These are phyloP conservation scores for Kryptopterus vitreolus DNA, from an alignment of 2,797 vertebrate species.

Conservation along the genomic window DNA sequence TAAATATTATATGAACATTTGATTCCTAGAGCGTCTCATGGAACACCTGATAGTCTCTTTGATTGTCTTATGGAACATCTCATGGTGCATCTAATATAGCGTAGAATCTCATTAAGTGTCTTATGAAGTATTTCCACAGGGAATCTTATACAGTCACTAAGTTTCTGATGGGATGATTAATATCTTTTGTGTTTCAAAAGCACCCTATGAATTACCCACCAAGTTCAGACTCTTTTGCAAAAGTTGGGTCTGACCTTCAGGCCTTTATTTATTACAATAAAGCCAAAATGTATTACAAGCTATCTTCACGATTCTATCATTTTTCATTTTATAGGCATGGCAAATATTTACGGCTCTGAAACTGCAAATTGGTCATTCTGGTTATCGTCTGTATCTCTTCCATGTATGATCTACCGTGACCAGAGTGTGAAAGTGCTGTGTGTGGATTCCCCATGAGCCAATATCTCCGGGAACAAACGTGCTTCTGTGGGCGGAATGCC, in stretches of 20 bases:
- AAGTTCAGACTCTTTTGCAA: background rate
- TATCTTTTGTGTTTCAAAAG: background rate
- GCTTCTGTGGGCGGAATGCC: slow-evolving; percentile 78
- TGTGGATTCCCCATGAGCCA: slow-evolving; percentile 79
- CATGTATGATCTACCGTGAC: slow-evolving; percentile 2
- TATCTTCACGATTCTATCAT: background rate
- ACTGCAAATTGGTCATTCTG: slow-evolving; percentile 4
- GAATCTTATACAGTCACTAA: background rate
- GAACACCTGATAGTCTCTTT: too few relatives aligned
- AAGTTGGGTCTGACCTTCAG: background rate
- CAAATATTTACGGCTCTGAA: background rate
- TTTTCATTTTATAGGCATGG: background rate
- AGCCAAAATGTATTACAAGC: background rate
- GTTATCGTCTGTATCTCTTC: slow-evolving; percentile 4
- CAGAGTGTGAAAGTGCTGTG: slow-evolving; percentile 56
- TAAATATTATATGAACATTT: too few relatives aligned
- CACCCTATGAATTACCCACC: too few relatives aligned
- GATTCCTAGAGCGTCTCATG: background rate
- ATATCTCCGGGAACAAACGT: slow-evolving; percentile 66
- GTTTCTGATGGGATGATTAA: background rate
- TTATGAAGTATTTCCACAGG: background rate
- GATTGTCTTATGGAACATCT: background rate
- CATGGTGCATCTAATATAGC: background rate
- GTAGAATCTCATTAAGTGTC: background rate
- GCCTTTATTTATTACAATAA: background rate